These are phyloP conservation scores for Leptogaster cylindrica DNA, from an alignment of 2,888 invertebrate species.

Conservation along the genomic window DNA sequence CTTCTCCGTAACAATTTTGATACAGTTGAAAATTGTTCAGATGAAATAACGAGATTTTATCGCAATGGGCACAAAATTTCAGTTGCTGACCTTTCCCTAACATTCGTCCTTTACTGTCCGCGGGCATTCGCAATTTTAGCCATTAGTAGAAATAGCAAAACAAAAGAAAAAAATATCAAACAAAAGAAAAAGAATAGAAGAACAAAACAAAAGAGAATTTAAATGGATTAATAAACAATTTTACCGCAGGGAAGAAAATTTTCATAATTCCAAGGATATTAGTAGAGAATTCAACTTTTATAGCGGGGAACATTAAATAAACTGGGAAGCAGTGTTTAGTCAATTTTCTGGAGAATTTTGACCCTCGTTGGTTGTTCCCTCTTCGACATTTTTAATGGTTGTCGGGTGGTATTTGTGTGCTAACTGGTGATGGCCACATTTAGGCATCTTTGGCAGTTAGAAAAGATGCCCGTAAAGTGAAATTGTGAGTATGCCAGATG, in stretches of 20 bases:
- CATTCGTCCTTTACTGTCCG: no score
- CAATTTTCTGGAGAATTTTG: neutral
- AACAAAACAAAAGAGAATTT: neutral
- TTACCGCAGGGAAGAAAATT: neutral
- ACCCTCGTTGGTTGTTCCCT: neutral
- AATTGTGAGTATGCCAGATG: neutral
- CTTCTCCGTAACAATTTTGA: no score
- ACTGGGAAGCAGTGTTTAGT: neutral
- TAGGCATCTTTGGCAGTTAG: neutral
- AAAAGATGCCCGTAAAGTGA: neutral
- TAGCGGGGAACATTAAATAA: neutral
- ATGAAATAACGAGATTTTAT: no score
- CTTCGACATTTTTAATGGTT: neutral
- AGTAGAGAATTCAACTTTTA: neutral
- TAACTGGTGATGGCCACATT: neutral
- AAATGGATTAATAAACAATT: conserved; percentile 14
- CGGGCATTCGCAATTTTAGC: no score
- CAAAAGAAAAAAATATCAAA: neutral
- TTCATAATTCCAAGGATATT: conserved; percentile 8
- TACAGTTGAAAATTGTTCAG: no score
- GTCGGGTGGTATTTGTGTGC: neutral
- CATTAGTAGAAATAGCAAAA: neutral
- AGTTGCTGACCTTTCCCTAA: no score
- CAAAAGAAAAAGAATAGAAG: no score
- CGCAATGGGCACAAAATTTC: no score